Evolutionary conservation across 2,797 vertebrate genomes (phyloP), one percentile per base, ranked within the genome.

Genomic region (Rhynchotus rufescens): DNA sequence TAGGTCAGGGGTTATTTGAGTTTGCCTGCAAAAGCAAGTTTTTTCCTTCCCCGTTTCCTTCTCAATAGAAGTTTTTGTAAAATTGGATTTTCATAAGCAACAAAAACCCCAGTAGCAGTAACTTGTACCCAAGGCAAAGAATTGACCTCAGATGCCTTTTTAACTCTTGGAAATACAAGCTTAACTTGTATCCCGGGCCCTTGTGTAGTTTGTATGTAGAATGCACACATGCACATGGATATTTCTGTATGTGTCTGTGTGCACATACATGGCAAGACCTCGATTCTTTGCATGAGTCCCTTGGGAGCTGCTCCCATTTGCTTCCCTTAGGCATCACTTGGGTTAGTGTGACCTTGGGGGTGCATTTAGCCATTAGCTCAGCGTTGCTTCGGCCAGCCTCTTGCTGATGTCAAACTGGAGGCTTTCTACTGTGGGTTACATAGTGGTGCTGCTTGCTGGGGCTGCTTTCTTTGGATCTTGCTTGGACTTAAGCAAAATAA

Each of bases 381-480:
- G 7, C 47, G 4, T 38, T 10, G 7, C 4, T 38, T 38, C 26
- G 34, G 22, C n/a, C 59, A n/a, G 42, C 38, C 28, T 71, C 28
- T 45, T 7, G 2, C 28, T 61, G 36, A 22, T 74, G 1, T 84
- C 20, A 59, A 47, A 78, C 61, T 38, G 34, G 14, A 7, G 3
- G 86, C 9, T 3, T 88, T 91, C 25, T 3, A 1, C 26, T 52
- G 8, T 28, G 42, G 61, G 7, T 40, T 9, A 0, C 66, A 6
- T 80, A 56, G 54, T 68, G 28, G 22, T 68, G 1, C 23, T 54
- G 0, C 12, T 62, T 67, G 5, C 9, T 42, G 0, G 30, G 3
- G 28, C 9, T 54, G 61, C 32, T 80, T 44, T 86, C 12, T 1
- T 2, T 52, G 47, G 47, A 86, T 59, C 45, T 69, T 64, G 12